Evolutionary conservation across 2,797 vertebrate genomes (phyloP).

Genomic region (Coilia nasus): DNA sequence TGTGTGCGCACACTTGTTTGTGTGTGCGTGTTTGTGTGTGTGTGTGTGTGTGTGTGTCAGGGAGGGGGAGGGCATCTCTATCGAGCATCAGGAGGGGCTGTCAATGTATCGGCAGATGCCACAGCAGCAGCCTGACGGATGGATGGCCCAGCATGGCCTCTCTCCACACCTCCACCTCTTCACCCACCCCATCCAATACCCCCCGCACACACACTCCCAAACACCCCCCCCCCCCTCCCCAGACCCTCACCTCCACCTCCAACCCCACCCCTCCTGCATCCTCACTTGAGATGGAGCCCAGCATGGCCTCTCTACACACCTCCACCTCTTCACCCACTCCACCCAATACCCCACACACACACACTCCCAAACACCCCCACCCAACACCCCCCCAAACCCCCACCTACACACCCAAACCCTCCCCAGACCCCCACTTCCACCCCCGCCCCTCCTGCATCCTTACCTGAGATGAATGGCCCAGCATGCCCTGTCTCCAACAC

Average conservation of each 20-base stretch:
- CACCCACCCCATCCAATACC: no score
- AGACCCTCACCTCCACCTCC: no score
- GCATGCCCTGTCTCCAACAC: neutral
- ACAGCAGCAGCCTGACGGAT: constrained; percentile 2
- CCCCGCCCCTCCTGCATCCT: no score
- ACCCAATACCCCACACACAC: no score
- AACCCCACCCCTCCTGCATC: no score
- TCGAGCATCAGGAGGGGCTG: neutral
- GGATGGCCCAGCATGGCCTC: neutral
- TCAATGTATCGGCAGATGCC: neutral
- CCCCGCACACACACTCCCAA: neutral
- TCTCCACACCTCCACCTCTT: neutral
- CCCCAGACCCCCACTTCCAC: no score
- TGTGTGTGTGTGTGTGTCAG: constrained; percentile 12
- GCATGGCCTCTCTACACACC: neutral
- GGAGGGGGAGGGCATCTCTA: neutral
- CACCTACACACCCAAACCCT: neutral
- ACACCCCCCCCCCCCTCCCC: no score
- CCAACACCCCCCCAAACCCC: no score
- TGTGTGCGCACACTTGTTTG: constrained; percentile 25
- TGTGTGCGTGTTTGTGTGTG: neutral
- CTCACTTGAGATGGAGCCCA: neutral
- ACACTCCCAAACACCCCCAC: neutral
- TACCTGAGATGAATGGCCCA: neutral
- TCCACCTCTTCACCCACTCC: neutral